Base-by-base conservation (phyloP, 2,113 vertebrate genomes). In the Hipposideros armiger region DNA sequence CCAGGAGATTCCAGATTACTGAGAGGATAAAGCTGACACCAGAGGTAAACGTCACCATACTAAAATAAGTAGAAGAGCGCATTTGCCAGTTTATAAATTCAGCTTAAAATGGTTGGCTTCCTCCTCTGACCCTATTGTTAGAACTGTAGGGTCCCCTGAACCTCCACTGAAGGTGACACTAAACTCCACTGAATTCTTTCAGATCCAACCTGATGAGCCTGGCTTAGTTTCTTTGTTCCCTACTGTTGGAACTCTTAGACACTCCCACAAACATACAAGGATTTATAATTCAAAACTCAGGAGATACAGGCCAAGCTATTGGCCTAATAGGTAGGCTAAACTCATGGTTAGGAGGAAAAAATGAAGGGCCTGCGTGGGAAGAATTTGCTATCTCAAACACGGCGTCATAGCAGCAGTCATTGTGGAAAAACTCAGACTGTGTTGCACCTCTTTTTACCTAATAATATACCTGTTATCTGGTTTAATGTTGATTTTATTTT, bases 401-500 rank as follows among this genome's bases (percentile, higher is more conserved):
- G 50, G 36, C 36, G 28, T 40, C 42, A 30, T 6, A 52, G 40
- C 13, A 54, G 7, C 7, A 20, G 17, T 45, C 45, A 9, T 2
- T 30, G 22, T 28, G 67, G 66, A 47, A 19, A 88, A 66, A 60
- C 26, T n/a, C 62, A 54, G 24, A 58, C 58, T 20, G 13, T 32
- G 54, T 40, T 64, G 60, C 56, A 20, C 4, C 36, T 7, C 30
- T 17, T 40, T 47, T 11, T 54, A 54, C 52, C 52, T 54, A 54
- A 54, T 54, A 54, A 54, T 19, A 11, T 0, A 47, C 24, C 66
- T n/a, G 17, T 62, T n/a, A 30, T 32, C 36, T 40, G 54, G 30
- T n/a, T 84, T 91, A 14, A 45, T n/a, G 36, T 70, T 50, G 58
- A 36, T 58, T 95, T 95, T 56, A 26, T 74, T 93, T 85, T 62